Conservation (phyloP, 2,888 invertebrate species). For the Cacoxenus indagator region DNA sequence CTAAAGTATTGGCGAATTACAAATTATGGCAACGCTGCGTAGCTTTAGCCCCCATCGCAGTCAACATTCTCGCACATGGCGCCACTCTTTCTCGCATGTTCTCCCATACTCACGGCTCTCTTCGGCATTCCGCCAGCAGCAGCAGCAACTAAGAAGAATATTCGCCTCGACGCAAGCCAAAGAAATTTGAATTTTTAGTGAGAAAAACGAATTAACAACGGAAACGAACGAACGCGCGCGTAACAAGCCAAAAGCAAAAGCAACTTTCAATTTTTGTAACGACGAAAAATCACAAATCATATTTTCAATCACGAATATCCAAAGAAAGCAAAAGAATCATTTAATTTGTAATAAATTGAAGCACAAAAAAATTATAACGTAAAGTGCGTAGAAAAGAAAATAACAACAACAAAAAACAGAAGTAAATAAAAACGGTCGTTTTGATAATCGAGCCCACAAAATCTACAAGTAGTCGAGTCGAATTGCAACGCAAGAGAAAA, state of each 20-base stretch:
- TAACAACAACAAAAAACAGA: background rate
- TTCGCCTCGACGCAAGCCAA: constrained; percentile 34
- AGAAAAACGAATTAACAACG: constrained; percentile 68
- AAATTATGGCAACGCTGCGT: background rate
- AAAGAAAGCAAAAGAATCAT: background rate
- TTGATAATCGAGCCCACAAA: too few relatives aligned
- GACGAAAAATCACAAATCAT: background rate
- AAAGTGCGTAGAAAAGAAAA: background rate
- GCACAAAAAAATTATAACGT: background rate
- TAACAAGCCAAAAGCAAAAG: constrained; percentile 6
- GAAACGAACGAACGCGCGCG: constrained; percentile 68
- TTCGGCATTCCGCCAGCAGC: too few relatives aligned
- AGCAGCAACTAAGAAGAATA: too few relatives aligned
- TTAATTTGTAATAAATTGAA: too few relatives aligned
- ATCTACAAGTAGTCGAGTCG: background rate
- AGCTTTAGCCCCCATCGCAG: constrained; percentile 6
- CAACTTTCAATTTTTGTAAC: background rate
- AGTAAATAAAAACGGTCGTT: background rate
- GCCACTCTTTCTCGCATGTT: background rate
- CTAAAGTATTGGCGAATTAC: too few relatives aligned
- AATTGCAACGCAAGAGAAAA: background rate
- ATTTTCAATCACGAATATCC: background rate
- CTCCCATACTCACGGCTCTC: too few relatives aligned
- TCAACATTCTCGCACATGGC: background rate
- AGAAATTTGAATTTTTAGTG: constrained; percentile 57